Conservation (phyloP, 2,888 invertebrate species). For the Tillus elongatus region DNA sequence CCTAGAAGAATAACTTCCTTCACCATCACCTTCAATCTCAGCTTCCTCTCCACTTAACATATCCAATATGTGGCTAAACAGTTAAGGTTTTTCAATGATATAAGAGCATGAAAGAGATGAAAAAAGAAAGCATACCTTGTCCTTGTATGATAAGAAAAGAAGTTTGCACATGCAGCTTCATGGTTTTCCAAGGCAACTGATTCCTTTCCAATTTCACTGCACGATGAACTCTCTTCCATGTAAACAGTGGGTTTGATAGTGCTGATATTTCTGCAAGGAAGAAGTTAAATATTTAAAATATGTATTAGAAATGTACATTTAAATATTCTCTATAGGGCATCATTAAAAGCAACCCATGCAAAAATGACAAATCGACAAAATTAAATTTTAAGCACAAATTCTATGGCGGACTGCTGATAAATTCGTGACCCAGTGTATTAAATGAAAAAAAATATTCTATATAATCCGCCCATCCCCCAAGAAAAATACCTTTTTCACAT, state of each 20-base stretch:
- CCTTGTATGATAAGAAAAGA: conserved; percentile 36
- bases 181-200: conserved; percentile 31
- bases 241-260: conserved; percentile 35
- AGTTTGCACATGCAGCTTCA: conserved; percentile 33
- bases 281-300: no score
- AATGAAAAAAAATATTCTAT: no score
- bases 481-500: no score
- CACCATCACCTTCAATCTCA: conserved; percentile 46
- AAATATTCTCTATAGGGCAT: no score
- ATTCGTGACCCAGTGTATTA: no score
- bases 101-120: conserved; percentile 7
- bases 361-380: no score
- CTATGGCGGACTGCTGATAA: no score
- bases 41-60: conserved; percentile 59
- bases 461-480: no score
- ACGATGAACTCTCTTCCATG: conserved; percentile 41
- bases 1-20: conserved; percentile 86
- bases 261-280: neutral
- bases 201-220: conserved; percentile 41
- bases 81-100: neutral
- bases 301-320: no score
- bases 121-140: no score
- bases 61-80: conserved; percentile 53
- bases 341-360: no score
- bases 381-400: no score